phyloP scores from a whole-genome alignment of 2,797 vertebrate species.

The Phrynocephalus vlangalii region DNA sequence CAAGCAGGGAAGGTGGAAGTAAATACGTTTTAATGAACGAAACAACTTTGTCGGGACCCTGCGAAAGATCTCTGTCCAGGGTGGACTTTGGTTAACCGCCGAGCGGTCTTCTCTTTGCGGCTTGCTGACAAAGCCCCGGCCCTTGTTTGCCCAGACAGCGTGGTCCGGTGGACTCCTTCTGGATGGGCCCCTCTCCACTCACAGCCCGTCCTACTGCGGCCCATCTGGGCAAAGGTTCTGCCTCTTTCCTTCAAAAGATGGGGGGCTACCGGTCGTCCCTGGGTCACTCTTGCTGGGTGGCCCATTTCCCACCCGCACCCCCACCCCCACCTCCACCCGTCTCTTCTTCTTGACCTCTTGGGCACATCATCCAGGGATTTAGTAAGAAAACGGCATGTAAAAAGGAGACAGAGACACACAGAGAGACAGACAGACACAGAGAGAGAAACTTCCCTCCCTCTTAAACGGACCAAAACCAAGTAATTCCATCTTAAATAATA shows the following conservation, averaged over 20 bases:
- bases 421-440: too few species aligned
- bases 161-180: not conserved
- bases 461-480: constrained; percentile 71
- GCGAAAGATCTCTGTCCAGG: constrained; percentile 52
- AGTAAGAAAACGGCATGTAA: constrained; percentile 79
- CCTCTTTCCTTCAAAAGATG: constrained; percentile 38
- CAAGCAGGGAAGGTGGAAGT: constrained; percentile 69
- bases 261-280: not conserved
- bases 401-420: constrained; percentile 60
- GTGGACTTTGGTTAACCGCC: constrained; percentile 49
- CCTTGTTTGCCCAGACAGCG: not conserved
- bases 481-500: constrained; percentile 68
- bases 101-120: constrained; percentile 5
- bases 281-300: not conserved
- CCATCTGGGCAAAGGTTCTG: not conserved
- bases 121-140: constrained; percentile 37
- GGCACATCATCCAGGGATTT: constrained; percentile 66
- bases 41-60: constrained; percentile 70
- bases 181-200: not conserved
- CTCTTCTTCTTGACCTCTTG: constrained; percentile 49
- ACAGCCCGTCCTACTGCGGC: not conserved
- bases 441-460: constrained; percentile 28
- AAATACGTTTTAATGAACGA: constrained; percentile 81
- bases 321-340: not conserved
- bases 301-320: not conserved